phyloP scores from a whole-genome alignment of 1,140 invertebrate genomes.

The Tenebrio molitor region DNA sequence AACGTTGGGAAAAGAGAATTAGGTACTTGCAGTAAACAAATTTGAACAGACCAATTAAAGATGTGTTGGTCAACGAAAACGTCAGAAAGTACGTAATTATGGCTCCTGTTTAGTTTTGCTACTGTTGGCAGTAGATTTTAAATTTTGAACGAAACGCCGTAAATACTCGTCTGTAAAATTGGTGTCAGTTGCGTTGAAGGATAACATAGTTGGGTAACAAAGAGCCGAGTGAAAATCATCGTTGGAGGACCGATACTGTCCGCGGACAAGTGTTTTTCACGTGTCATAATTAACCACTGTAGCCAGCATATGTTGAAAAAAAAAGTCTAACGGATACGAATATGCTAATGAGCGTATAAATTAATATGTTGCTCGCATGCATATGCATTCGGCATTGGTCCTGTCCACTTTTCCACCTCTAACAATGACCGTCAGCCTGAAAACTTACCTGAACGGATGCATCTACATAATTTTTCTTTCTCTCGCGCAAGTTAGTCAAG shows the following conservation, averaged over 20 bases:
- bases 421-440: constrained; percentile 58
- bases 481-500: constrained; percentile 66
- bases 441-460: constrained; percentile 52
- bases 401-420: constrained; percentile 49
- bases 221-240: no score
- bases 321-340: constrained; percentile 65
- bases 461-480: constrained; percentile 66
- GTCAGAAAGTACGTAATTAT: no score
- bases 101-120: no score
- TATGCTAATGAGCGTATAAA: constrained; percentile 67
- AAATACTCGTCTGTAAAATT: no score
- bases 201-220: no score
- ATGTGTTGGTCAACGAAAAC: no score
- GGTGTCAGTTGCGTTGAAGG: no score
- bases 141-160: no score
- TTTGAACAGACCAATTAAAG: no score
- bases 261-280: constrained; percentile 58
- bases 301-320: constrained; percentile 63
- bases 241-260: background rate
- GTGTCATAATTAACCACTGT: constrained; percentile 63
- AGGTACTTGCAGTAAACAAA: no score
- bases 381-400: constrained; percentile 63
- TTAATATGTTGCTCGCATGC: constrained; percentile 66
- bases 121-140: no score
- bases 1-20: no score